Base-by-base conservation (phyloP, 2,888 invertebrate species). In the Thymelicus lineola region DNA sequence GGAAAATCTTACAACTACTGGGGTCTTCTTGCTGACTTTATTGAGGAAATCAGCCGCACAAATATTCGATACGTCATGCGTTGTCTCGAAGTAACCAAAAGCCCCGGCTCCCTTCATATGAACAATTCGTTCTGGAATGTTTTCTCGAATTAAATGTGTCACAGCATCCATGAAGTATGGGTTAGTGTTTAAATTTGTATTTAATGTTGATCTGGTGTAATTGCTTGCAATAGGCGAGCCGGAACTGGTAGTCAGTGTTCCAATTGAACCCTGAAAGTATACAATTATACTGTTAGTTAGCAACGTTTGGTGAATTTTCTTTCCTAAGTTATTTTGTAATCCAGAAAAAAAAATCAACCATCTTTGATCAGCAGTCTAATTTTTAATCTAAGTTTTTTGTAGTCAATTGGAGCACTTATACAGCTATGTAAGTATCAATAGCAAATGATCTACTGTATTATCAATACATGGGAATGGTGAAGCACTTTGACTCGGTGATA, bases 41-140 rank as follows among this genome's bases (percentile, higher is more conserved):
- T 95, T 95, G 83, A 98, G 97, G 0, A 97, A 86, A 76, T 95
- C 95, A 0, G 97, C 97, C 72, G 96, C 97, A 73, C 94, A 94
- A 82, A 97, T 97, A 79, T 96, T 94, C 1, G 95, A 94, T 64
- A 98, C 96, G 80, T 97, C 97, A 78, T 97, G 95, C 0, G 97
- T 97, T 7, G 97, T 96, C 88, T 97, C 96, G 78, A 98, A 97
- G 80, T 97, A 96, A 0, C 96, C 97, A 84, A 97, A 97, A 2
- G 97, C 97, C 0, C 96, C 97, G 59, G 96, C 97, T 74, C 98
- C 98, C 88, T 98, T 98, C 1, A 98, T 98, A 85, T 98, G 98
- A 2, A 97, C 97, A 0, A 98, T 97, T 74, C 98, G 94, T 83
- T 98, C 98, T 0, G 98, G 98, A 78, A 98, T 98, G 66, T 98